Conservation (phyloP, 2,113 vertebrate genomes). For the Hippocampus comes region DNA sequence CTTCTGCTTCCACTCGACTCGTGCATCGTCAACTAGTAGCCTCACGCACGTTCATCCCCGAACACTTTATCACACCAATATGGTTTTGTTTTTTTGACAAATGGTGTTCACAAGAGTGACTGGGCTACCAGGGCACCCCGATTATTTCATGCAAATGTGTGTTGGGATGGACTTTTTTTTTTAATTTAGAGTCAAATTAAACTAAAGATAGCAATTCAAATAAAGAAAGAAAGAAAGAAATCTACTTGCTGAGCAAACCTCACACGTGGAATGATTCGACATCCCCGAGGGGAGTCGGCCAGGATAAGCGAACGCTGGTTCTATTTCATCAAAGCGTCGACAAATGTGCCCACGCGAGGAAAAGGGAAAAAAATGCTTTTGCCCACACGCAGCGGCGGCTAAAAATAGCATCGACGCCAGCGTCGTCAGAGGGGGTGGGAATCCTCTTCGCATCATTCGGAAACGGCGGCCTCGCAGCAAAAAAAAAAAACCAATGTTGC, state of each 20-base stretch:
- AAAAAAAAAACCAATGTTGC: background rate
- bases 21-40: too few species aligned
- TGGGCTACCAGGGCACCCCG: too few species aligned
- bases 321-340: constrained; percentile 50
- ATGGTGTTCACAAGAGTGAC: too few species aligned
- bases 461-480: constrained; percentile 5
- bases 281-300: constrained; percentile 7
- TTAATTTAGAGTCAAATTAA: too few species aligned
- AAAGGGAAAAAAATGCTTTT: constrained; percentile 23
- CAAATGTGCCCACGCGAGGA: constrained; percentile 42
- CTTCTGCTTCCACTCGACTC: background rate
- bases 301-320: constrained; percentile 32
- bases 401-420: constrained; percentile 41
- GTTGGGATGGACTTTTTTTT: too few species aligned
- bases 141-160: too few species aligned
- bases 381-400: constrained; percentile 48
- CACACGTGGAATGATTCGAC: constrained; percentile 35
- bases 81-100: too few species aligned
- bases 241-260: background rate
- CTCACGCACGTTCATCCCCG: too few species aligned
- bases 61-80: too few species aligned
- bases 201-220: too few species aligned
- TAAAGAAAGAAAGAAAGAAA: too few species aligned
- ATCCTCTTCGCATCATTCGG: constrained; percentile 45
- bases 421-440: constrained; percentile 52